Evolutionary conservation across 2,888 invertebrate species (phyloP).

Genomic region (Xanthostigma xanthostigma): DNA sequence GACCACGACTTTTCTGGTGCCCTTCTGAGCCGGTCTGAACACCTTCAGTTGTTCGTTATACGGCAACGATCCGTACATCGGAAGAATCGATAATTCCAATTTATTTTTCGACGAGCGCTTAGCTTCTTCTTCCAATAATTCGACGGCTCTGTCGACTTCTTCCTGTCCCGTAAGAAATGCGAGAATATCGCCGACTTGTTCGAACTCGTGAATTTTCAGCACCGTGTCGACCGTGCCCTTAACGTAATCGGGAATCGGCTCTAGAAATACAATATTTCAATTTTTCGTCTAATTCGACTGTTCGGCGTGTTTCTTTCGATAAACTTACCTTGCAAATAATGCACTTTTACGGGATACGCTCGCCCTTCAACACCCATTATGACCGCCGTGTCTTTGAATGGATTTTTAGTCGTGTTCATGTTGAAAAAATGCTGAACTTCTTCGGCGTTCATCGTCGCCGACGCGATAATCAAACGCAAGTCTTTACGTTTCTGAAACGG

Average conservation of each 20-base stretch:
- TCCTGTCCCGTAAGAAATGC: slow-evolving; percentile 90
- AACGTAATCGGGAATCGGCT: slow-evolving; percentile 82
- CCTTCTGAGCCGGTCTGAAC: slow-evolving; percentile 53
- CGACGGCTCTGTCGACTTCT: slow-evolving; percentile 70
- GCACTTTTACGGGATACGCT: slow-evolving; percentile 73
- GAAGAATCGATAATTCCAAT: slow-evolving; percentile 51
- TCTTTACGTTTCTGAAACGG: slow-evolving; percentile 55
- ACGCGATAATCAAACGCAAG: slow-evolving; percentile 75
- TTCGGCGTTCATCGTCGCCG: slow-evolving; percentile 91
- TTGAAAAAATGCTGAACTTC: slow-evolving; percentile 69
- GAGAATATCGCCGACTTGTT: slow-evolving; percentile 74
- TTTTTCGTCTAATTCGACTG: background rate
- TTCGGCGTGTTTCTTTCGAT: background rate
- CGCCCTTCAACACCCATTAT: slow-evolving; percentile 82
- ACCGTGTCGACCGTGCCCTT: slow-evolving; percentile 75
- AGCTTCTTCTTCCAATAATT: slow-evolving; percentile 37
- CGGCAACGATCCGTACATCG: slow-evolving; percentile 86
- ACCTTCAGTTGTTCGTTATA: slow-evolving; percentile 66
- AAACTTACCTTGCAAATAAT: slow-evolving; percentile 52
- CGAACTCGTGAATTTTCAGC: slow-evolving; percentile 73
- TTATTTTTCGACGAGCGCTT: slow-evolving; percentile 25
- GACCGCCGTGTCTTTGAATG: slow-evolving; percentile 49
- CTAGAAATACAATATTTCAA: slow-evolving; percentile 27
- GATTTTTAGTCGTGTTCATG: slow-evolving; percentile 26
- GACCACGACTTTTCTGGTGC: slow-evolving; percentile 74